Evolutionary conservation across 1,140 invertebrate species (phyloP).

Genomic region (Drosophila leontia): DNA sequence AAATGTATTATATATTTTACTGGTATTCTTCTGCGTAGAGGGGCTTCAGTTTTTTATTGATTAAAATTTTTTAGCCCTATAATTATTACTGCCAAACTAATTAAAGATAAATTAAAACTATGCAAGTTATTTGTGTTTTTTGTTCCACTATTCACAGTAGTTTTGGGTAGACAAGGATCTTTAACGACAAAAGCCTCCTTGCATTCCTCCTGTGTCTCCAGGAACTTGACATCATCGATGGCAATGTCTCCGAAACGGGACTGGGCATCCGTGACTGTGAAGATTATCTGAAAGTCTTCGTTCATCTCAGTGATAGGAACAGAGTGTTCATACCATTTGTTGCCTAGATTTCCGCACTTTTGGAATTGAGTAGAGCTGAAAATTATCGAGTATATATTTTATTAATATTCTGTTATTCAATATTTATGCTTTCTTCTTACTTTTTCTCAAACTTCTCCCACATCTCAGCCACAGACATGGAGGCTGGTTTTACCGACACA

Average conservation of each 20-base stretch:
- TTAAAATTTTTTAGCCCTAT: no score
- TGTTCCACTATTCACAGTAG: background rate
- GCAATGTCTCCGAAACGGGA: constrained; percentile 69
- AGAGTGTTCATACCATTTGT: constrained; percentile 6
- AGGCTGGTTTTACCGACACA: constrained; percentile 2
- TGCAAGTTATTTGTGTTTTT: background rate
- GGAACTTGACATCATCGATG: constrained; percentile 69
- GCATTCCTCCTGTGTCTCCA: constrained; percentile 61
- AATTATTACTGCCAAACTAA: background rate
- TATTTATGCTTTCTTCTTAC: background rate
- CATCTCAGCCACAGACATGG: background rate
- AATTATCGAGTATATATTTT: background rate
- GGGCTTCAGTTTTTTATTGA: background rate
- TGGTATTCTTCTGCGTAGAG: no score
- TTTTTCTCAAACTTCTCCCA: background rate
- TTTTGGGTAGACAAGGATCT: background rate
- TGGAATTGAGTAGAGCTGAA: background rate
- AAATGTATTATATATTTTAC: no score
- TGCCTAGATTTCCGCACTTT: constrained; percentile 1
- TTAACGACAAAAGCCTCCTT: constrained; percentile 1
- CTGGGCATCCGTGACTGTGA: constrained; percentile 47
- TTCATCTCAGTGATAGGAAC: constrained; percentile 36
- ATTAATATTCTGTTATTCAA: background rate
- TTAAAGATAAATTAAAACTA: background rate
- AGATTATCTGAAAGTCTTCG: constrained; percentile 69